These are phyloP conservation scores for Peromyscus aztecus DNA, from an alignment of 2,797 vertebrate species.

Conservation along the genomic window DNA sequence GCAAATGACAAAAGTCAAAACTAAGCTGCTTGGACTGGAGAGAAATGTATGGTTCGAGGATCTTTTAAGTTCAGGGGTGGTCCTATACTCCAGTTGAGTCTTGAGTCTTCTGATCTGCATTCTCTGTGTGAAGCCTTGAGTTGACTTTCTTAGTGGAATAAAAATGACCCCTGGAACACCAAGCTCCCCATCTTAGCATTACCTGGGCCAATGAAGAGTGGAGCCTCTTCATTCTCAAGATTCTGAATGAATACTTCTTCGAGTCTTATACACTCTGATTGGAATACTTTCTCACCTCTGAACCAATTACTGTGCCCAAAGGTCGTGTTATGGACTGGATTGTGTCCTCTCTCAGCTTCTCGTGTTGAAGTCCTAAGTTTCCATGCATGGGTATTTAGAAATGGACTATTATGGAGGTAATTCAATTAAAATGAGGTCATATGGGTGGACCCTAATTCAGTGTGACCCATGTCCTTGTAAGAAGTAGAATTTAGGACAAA, in stretches of 20 bases:
- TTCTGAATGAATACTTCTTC: background rate
- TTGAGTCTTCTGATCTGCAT: background rate
- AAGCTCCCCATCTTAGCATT: background rate
- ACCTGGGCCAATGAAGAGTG: background rate
- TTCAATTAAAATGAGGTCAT: constrained; percentile 17
- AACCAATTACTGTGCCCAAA: background rate
- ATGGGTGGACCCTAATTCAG: background rate
- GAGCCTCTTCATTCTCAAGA: background rate
- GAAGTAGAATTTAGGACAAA: background rate
- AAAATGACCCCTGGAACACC: background rate
- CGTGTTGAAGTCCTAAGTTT: background rate
- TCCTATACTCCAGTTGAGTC: background rate
- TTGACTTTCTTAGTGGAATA: background rate
- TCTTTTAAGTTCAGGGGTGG: background rate
- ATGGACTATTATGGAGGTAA: background rate
- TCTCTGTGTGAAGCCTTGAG: background rate
- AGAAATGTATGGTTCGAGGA: background rate
- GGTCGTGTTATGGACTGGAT: background rate
- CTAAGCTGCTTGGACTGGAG: background rate
- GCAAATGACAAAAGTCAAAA: background rate
- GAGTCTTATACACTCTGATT: background rate
- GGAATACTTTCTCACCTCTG: background rate
- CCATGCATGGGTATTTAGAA: background rate
- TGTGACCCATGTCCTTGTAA: background rate
- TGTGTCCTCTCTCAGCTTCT: background rate